Conservation (phyloP, 2,888 invertebrate genomes). For the Protophormia terraenovae region DNA sequence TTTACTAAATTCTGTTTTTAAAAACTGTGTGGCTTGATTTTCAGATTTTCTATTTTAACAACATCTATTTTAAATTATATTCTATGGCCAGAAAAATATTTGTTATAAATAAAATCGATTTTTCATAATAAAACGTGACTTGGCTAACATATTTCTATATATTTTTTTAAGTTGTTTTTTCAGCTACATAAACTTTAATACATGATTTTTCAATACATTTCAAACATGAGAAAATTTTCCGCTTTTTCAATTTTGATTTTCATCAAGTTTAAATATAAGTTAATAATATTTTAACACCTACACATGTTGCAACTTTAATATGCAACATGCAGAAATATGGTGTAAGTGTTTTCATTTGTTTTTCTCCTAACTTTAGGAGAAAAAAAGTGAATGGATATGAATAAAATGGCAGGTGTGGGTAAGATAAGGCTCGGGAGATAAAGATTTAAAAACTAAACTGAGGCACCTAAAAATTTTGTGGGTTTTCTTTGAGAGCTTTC, state of each 20-base stretch:
- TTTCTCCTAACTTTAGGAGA: neutral
- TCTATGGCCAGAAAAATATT: constrained; percentile 14
- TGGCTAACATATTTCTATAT: constrained; percentile 15
- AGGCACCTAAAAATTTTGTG: no score
- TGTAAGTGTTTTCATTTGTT: neutral
- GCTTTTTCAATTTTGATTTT: constrained; percentile 43
- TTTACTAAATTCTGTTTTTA: no score
- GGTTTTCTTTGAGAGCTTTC: no score
- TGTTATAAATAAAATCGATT: constrained; percentile 56
- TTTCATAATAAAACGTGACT: constrained; percentile 37
- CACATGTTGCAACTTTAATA: constrained; percentile 11
- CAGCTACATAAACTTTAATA: neutral
- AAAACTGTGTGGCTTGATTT: no score
- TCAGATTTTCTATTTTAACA: no score
- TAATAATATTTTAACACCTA: constrained; percentile 43
- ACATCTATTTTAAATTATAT: no score
- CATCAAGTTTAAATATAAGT: constrained; percentile 32
- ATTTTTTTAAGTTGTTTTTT: neutral
- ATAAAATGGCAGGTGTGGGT: constrained; percentile 18
- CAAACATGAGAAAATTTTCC: constrained; percentile 25
- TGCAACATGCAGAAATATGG: constrained; percentile 1
- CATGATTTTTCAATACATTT: constrained; percentile 28
- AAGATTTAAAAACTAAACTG: no score
- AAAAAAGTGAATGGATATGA: constrained; percentile 25
- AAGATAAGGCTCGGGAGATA: neutral